phyloP scores from a whole-genome alignment of 1,140 invertebrate species.

The Microplitis demolitor region DNA sequence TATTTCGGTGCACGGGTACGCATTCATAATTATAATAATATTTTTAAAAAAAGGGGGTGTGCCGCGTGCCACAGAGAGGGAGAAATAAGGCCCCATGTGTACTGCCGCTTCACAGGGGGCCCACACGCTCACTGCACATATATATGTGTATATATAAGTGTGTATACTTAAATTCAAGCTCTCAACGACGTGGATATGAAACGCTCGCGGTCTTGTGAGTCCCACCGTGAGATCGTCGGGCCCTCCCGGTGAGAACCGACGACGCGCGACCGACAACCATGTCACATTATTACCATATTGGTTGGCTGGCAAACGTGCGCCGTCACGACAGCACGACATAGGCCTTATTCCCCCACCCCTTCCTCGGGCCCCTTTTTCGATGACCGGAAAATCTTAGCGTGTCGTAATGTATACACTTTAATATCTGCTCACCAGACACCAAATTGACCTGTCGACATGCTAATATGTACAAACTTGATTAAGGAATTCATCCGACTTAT shows the following conservation, averaged over 20 bases:
- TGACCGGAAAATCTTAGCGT: conserved; percentile 9
- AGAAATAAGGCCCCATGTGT: background rate
- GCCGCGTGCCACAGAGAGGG: conserved; percentile 50
- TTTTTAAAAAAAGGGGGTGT: conserved; percentile 44
- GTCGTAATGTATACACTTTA: conserved; percentile 19
- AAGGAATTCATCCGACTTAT: background rate
- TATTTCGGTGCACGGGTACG: background rate
- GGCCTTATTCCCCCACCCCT: background rate
- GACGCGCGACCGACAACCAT: conserved; percentile 54
- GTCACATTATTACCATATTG: conserved; percentile 56
- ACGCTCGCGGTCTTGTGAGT: background rate
- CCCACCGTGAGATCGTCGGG: conserved; percentile 38
- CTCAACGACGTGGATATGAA: conserved; percentile 26
- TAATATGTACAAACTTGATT: conserved; percentile 18
- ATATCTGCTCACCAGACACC: background rate
- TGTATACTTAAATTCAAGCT: background rate
- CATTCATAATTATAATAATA: conserved; percentile 15
- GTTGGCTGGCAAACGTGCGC: conserved; percentile 35
- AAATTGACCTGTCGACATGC: conserved; percentile 22
- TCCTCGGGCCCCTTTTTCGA: background rate
- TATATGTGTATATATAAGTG: no score
- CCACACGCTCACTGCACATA: conserved; percentile 23
- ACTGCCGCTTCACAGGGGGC: conserved; percentile 45
- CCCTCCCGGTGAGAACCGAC: conserved; percentile 49
- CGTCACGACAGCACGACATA: conserved; percentile 42